phyloP scores from a whole-genome alignment of 2,797 vertebrate species.

The Centroberyx gerrardi region DNA sequence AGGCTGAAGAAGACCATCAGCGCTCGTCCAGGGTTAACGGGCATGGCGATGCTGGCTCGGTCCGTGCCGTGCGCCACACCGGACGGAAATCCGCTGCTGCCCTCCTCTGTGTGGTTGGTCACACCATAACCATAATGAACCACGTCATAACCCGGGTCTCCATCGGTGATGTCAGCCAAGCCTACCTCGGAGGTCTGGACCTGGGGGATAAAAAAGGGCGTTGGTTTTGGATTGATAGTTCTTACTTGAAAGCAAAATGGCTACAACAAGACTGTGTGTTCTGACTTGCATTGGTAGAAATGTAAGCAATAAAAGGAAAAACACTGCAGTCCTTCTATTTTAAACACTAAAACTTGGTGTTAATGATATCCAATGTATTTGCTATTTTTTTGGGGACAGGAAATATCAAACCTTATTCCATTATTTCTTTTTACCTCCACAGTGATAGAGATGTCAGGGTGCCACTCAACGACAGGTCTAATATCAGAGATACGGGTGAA shows the following conservation, averaged over 20 bases:
- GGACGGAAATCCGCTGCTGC: conserved; percentile 84
- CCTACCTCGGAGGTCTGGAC: conserved; percentile 51
- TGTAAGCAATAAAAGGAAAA: neutral
- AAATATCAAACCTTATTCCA: neutral
- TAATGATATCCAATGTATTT: neutral
- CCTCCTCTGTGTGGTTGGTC: conserved; percentile 84
- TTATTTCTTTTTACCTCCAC: conserved; percentile 66
- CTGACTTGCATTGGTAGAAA: neutral
- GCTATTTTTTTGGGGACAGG: neutral
- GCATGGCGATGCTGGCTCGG: conserved; percentile 84
- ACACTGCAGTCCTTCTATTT: neutral
- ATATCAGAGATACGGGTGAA: conserved; percentile 70
- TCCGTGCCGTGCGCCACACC: conserved; percentile 84
- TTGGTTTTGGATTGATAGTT: neutral
- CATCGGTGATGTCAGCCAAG: conserved; percentile 47
- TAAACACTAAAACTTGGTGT: neutral
- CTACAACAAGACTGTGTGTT: neutral
- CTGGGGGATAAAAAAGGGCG: conserved; percentile 28
- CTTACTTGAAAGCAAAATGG: neutral
- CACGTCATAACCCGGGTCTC: conserved; percentile 62
- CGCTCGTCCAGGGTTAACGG: conserved; percentile 85
- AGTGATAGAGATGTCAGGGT: conserved; percentile 59
- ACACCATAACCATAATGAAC: conserved; percentile 67
- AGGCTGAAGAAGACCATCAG: conserved; percentile 98
- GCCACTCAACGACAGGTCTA: conserved; percentile 27